Evolutionary conservation across 2,113 vertebrate genomes (phyloP), one percentile per base, ranked within the genome.

Genomic region (Proteles cristata): DNA sequence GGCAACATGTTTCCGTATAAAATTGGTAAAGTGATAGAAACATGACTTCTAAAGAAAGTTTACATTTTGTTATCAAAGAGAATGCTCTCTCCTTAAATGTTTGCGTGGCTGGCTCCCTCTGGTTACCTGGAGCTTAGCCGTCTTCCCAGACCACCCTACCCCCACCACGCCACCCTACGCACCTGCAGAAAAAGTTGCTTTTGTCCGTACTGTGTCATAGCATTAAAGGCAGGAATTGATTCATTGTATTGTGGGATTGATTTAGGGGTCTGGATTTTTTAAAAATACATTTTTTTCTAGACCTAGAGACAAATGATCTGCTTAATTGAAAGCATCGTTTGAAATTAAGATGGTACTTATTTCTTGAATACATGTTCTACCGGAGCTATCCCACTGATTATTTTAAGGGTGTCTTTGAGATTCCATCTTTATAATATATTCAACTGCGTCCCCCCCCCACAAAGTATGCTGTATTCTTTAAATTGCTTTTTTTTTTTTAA

Each of bases 351-450:
- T 19, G 69, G 19, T 63, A n/a, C 31, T 35, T 90, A 88, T 68
- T 93, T 89, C 26, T 91, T 96, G 58, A 79, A 50, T 53, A 45
- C 3, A 2, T 35, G 8, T 94, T 76, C 26, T 84, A 17, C 2
- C 5, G 2, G 65, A 19, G 5, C 15, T 25, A 53, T 3, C 23
- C 14, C 11, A 33, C 21, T 69, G 11, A 5, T 63, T 63, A 65
- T 82, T 92, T 80, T 88, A 33, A 81, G 28, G 11, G 19, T 87
- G 79, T 83, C 28, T 96, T 68, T 66, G 61, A 86, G 31, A 94
- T 45, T 83, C 63, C 7, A 39, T 69, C 33, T 69, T 69, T 69
- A 45, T 35, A 58, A 85, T 61, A 86, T 69, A 91, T 25, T 95
- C 66, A 79, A 5, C 17, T 81, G 15, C 80, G 4, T 10, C 58